Evolutionary conservation across 2,797 vertebrate genomes (phyloP).

Genomic region (Melanotaenia parkinsoni): DNA sequence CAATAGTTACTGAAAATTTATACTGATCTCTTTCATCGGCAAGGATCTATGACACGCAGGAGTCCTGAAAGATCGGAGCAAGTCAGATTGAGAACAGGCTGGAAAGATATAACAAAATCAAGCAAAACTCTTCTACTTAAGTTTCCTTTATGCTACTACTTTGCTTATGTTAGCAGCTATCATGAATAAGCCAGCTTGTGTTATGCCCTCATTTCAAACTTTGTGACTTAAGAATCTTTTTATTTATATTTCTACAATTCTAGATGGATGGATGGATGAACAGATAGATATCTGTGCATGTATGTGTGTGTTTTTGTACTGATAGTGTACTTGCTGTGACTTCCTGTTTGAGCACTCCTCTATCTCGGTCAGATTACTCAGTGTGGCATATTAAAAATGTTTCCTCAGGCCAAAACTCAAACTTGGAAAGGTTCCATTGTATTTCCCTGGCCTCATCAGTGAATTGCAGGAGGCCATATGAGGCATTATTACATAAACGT

Average conservation of each 20-base stretch:
- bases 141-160: conserved; percentile 2
- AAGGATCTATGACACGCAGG: not conserved
- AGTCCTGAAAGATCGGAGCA: not conserved
- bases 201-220: not conserved
- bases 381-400: conserved; percentile 46
- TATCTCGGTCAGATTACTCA: conserved; percentile 27
- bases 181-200: not conserved
- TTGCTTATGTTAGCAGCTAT: not conserved
- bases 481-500: conserved; percentile 37
- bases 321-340: not conserved
- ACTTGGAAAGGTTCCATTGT: conserved; percentile 52
- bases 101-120: not conserved
- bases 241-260: too few relatives aligned
- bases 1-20: not conserved
- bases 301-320: not conserved
- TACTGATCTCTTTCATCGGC: not conserved
- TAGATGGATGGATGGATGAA: too few relatives aligned
- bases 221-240: not conserved
- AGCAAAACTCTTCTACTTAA: not conserved
- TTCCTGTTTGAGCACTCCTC: conserved; percentile 29
- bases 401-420: conserved; percentile 28
- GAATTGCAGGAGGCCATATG: conserved; percentile 41
- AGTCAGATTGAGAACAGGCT: not conserved
- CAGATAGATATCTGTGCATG: too few relatives aligned
- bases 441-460: conserved; percentile 36